Percentiles rank a stretch among this genome's conserved stretches.
phyloP scores from a whole-genome alignment of 1,140 invertebrate genomes.

The Ceratoteleas bidentatus region DNA sequence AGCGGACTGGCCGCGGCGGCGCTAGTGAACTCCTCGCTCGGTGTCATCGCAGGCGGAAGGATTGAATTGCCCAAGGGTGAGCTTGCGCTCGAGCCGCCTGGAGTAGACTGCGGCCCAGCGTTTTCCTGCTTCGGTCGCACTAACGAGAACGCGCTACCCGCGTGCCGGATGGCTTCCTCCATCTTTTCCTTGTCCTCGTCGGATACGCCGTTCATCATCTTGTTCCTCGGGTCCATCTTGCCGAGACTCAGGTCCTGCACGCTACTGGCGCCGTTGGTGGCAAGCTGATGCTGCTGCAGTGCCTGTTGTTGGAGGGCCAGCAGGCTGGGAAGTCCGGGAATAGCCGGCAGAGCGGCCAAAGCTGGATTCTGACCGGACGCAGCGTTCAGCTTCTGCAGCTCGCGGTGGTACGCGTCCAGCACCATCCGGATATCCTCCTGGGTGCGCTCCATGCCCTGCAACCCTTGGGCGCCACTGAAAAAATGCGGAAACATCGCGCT shows the following conservation, averaged over 20 bases:
- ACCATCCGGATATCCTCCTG: slow-evolving; percentile 94
- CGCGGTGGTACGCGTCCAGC: slow-evolving; percentile 94
- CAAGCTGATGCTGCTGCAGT: slow-evolving; percentile 83
- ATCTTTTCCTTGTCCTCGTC: slow-evolving; percentile 85
- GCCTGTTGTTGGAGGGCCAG: slow-evolving; percentile 89
- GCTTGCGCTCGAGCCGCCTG: slow-evolving; percentile 85
- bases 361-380: slow-evolving; percentile 83
- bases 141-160: slow-evolving; percentile 91
- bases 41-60: slow-evolving; percentile 89
- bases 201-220: slow-evolving; percentile 87
- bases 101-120: slow-evolving; percentile 84
- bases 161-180: slow-evolving; percentile 88
- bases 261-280: slow-evolving; percentile 84
- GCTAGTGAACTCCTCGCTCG: slow-evolving; percentile 88
- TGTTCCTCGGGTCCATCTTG: slow-evolving; percentile 85
- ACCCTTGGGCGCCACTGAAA: slow-evolving; percentile 84
- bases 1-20: slow-evolving; percentile 93
- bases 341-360: slow-evolving; percentile 80
- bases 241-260: slow-evolving; percentile 93
- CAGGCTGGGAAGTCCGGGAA: slow-evolving; percentile 85
- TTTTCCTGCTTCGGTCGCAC: slow-evolving; percentile 91
- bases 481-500: slow-evolving; percentile 89
- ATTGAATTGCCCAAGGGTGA: slow-evolving; percentile 91
- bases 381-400: slow-evolving; percentile 92
- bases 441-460: slow-evolving; percentile 86